Percentiles rank a stretch among this genome's conserved stretches.
Evolutionary conservation across 2,888 invertebrate genomes (phyloP).

Genomic region (Onchidella celtica): DNA sequence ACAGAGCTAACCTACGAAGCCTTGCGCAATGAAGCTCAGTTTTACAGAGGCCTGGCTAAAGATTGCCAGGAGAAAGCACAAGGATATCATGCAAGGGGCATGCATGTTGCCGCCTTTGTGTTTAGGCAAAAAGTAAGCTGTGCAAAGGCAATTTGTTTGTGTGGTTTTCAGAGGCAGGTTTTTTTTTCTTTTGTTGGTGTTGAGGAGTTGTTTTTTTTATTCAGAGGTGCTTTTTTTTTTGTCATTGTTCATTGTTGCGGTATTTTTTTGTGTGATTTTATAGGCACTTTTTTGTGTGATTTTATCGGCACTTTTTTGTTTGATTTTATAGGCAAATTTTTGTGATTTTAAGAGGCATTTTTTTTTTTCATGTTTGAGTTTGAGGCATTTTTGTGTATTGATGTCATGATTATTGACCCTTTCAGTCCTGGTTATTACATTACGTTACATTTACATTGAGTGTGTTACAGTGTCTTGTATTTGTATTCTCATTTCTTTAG

Average conservation of each 20-base stretch:
- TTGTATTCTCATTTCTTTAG: no score
- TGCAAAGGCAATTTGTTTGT: background rate
- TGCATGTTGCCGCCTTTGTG: conserved; percentile 41
- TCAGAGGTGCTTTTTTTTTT: background rate
- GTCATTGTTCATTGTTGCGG: background rate
- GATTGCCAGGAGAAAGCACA: conserved; percentile 44
- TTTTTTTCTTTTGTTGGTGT: background rate
- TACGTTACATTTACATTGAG: no score
- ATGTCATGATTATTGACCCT: no score
- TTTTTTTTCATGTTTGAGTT: no score
- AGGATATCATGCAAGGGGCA: conserved; percentile 22
- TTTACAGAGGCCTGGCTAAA: conserved; percentile 38
- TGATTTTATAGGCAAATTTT: no score
- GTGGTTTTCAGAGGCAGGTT: background rate
- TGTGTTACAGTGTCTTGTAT: no score
- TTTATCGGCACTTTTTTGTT: no score
- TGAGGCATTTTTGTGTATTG: no score
- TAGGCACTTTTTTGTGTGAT: no score
- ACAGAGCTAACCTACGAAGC: conserved; percentile 11
- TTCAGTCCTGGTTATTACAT: no score
- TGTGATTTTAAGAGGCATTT: no score
- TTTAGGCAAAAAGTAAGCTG: conserved; percentile 40
- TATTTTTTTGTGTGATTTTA: no score
- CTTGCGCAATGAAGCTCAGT: conserved; percentile 35
- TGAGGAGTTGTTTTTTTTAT: background rate